Conservation (phyloP, 2,113 vertebrate species). For the Electrona antarctica region DNA sequence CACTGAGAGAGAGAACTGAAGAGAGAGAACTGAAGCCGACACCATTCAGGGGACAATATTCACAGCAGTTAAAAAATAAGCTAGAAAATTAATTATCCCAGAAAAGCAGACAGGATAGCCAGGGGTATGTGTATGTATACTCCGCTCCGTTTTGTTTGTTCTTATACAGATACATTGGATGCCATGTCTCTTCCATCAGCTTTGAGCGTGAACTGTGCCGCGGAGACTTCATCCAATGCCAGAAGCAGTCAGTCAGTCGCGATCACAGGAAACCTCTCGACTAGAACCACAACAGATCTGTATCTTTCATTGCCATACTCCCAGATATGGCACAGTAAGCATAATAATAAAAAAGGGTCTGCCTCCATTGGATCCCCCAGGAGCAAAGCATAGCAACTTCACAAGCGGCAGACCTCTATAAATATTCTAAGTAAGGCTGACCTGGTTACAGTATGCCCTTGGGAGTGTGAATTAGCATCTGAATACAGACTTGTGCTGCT, state of each 20-base stretch:
- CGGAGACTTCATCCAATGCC: conserved; percentile 16
- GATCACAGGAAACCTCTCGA: conserved; percentile 21
- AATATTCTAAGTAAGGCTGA: conserved; percentile 82
- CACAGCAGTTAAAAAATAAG: neutral
- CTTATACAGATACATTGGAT: neutral
- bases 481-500: conserved; percentile 71
- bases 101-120: no score
- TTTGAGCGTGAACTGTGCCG: conserved; percentile 8
- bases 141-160: no score
- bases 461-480: conserved; percentile 80
- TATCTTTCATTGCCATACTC: conserved; percentile 52
- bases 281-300: conserved; percentile 41
- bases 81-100: neutral
- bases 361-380: conserved; percentile 56
- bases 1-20: conserved; percentile 11
- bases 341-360: conserved; percentile 58
- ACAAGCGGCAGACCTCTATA: conserved; percentile 74
- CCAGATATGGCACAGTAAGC: conserved; percentile 59
- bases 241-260: conserved; percentile 3
- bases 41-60: neutral
- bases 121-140: no score
- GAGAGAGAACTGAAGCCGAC: neutral
- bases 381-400: conserved; percentile 63
- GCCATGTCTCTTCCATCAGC: conserved; percentile 2
- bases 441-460: conserved; percentile 80